phyloP scores from a whole-genome alignment of 1,140 invertebrate species.

The Thaumatotibia leucotreta region DNA sequence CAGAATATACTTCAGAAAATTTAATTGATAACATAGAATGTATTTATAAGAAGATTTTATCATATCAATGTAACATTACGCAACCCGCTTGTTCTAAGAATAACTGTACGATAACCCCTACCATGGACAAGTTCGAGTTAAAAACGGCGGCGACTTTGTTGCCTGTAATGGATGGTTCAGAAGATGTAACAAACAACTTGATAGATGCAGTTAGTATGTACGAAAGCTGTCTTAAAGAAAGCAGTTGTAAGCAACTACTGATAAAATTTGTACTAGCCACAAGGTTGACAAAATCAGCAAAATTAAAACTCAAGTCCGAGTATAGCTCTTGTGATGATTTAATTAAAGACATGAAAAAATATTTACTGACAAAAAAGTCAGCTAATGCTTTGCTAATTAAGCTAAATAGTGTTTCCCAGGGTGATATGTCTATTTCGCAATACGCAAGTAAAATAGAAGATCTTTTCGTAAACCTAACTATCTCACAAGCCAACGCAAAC shows the following conservation, averaged over 20 bases:
- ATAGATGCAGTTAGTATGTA: background rate
- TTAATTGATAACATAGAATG: no score
- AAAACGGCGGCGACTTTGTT: background rate
- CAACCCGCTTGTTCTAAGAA: background rate
- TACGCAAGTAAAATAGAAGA: background rate
- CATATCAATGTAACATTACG: no score
- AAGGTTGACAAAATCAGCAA: background rate
- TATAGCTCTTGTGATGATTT: background rate
- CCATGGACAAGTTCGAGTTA: background rate
- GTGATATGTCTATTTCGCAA: background rate
- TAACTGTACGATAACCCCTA: background rate
- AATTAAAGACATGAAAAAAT: background rate
- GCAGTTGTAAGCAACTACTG: background rate
- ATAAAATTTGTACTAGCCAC: background rate
- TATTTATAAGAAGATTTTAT: no score
- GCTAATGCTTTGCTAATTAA: background rate
- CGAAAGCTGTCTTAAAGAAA: background rate
- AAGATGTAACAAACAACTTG: background rate
- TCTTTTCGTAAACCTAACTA: background rate
- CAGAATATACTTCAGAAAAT: no score
- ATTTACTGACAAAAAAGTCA: background rate
- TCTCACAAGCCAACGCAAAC: conserved; percentile 5
- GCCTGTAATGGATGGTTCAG: background rate
- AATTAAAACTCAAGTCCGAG: background rate
- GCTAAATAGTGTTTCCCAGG: background rate